Conservation (phyloP, 1,140 invertebrate genomes). For the Ostrea denselamellosa region DNA sequence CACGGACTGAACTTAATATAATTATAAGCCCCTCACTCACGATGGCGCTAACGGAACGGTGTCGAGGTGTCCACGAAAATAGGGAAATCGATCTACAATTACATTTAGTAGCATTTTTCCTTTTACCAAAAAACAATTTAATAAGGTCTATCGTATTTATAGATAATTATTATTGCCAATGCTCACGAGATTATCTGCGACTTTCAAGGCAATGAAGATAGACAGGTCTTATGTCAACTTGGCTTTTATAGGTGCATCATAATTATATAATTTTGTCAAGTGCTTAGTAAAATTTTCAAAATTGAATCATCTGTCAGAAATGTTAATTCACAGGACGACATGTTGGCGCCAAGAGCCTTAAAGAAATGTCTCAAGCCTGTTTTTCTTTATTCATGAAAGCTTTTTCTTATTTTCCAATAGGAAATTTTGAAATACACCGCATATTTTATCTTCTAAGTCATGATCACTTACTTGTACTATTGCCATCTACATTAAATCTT, state of each 20-base stretch:
- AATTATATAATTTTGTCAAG: constrained; percentile 17
- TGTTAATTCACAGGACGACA: not conserved
- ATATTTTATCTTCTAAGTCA: too few relatives aligned
- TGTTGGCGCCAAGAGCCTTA: not conserved
- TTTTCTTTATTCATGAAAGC: too few relatives aligned
- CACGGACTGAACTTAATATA: not conserved
- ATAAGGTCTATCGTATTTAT: not conserved
- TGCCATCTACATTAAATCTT: too few relatives aligned
- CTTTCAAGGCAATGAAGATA: not conserved
- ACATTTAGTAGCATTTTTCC: not conserved
- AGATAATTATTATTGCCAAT: constrained; percentile 9
- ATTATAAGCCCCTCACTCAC: not conserved
- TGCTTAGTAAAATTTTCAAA: not conserved
- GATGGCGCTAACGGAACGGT: not conserved
- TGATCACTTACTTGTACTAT: too few relatives aligned
- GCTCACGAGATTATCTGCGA: not conserved
- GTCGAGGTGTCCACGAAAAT: constrained; percentile 11
- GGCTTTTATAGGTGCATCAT: constrained; percentile 21
- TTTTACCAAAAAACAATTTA: not conserved
- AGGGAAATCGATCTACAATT: not conserved
- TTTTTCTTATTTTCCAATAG: too few relatives aligned
- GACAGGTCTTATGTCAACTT: not conserved
- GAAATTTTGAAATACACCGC: too few relatives aligned
- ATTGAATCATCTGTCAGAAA: constrained; percentile 11
- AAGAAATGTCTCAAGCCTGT: not conserved